Base-by-base conservation (phyloP, 2,797 vertebrate species). In the Buceros bicornis region DNA sequence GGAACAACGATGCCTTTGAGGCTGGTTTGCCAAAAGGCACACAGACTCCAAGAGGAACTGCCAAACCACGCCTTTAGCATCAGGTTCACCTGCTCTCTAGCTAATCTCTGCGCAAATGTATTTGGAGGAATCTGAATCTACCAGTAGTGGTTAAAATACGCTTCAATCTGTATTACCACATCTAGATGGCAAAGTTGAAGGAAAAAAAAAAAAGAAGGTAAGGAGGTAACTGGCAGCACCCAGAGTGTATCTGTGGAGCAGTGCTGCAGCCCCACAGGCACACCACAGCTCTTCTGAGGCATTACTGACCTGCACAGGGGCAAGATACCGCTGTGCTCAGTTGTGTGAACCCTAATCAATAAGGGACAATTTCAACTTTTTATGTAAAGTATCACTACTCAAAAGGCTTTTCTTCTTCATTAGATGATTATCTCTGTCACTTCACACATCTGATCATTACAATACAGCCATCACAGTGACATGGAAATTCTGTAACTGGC, bases 111-210 rank as follows among this genome's bases (percentile, higher is more conserved):
- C 14, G 26, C 33, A 13, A 77, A 42, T 26, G 4, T 31, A 54
- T 54, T 50, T 86, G 72, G 54, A 82, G n/a, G 26, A 60, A 62
- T 67, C 28, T 80, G 29, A 82, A 77, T 91, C 47, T 72, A 51
- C 20, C 69, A 42, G 56, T 40, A 61, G 22, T 15, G 5, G 16
- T 62, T 83, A 66, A 70, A 87, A 65, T 47, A 53, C 2, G 15
- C 48, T 72, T 73, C 50, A 43, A 16, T 45, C 47, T 69, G 61
- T 33, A 50, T 37, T 43, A 45, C 24, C 7, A 28, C 12, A 60
- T 51, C 61, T 88, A 90, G 86, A 88, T 92, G 91, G 91, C 50
- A 96, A 93, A 93, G 85, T 64, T 94, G 87, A 79, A 70, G 20
- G 50, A 14, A 48, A 37, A 42, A 29, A 29, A 5, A 29, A 65